phyloP scores from a whole-genome alignment of 1,140 invertebrate species.

The Mylabris phalerata region DNA sequence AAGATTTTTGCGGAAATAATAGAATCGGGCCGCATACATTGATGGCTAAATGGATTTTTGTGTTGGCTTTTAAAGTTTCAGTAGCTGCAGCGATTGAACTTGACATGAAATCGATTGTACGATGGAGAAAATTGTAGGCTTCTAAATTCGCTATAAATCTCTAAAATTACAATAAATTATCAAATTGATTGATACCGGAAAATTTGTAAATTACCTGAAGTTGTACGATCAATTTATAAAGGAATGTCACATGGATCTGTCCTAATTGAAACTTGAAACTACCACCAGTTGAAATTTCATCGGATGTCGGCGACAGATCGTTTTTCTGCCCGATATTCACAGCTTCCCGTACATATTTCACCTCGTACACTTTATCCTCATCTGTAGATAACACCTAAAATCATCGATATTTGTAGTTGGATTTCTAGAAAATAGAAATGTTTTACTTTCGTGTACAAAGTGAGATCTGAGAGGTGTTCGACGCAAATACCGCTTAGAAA shows the following conservation, averaged over 20 bases:
- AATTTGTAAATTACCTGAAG: slow-evolving; percentile 46
- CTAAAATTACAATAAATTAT: slow-evolving; percentile 16
- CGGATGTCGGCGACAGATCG: slow-evolving; percentile 33
- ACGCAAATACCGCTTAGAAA: slow-evolving; percentile 60
- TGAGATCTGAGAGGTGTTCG: slow-evolving; percentile 66
- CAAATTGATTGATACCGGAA: slow-evolving; percentile 1
- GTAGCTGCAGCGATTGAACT: slow-evolving; percentile 51
- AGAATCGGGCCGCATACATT: slow-evolving; percentile 69
- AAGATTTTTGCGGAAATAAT: slow-evolving; percentile 70
- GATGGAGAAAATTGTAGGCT: slow-evolving; percentile 26
- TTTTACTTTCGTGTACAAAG: slow-evolving; percentile 68
- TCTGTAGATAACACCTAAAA: slow-evolving; percentile 58
- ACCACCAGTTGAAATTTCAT: slow-evolving; percentile 57
- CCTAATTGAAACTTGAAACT: slow-evolving; percentile 64
- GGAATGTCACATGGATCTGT: slow-evolving; percentile 60
- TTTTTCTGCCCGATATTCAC: slow-evolving; percentile 47
- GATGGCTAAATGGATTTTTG: slow-evolving; percentile 61
- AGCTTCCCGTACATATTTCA: slow-evolving; percentile 67
- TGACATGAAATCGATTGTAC: slow-evolving; percentile 42
- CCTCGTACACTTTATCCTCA: slow-evolving; percentile 69
- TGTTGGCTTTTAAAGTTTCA: slow-evolving; percentile 51
- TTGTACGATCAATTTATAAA: slow-evolving; percentile 67
- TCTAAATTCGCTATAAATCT: slow-evolving; percentile 35
- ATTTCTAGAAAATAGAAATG: neutral
- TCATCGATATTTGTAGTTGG: no score